phyloP scores from a whole-genome alignment of 2,113 vertebrate genomes.

The Corvus moneduloides region DNA sequence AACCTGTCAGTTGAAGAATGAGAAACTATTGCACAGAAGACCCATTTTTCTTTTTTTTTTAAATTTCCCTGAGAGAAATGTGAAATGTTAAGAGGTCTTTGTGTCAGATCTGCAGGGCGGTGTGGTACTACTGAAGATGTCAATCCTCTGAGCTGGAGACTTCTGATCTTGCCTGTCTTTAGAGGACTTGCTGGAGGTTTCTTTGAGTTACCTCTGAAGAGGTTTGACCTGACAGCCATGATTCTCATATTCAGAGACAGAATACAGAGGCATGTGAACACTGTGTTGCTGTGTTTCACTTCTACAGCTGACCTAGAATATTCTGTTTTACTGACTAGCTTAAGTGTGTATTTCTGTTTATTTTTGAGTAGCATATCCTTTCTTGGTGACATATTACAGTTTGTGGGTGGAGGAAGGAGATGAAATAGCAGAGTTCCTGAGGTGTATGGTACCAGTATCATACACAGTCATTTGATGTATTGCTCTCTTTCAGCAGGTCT shows the following conservation, averaged over 20 bases:
- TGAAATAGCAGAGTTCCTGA: background rate
- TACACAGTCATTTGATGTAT: background rate
- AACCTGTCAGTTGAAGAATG: background rate
- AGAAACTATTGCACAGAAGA: background rate
- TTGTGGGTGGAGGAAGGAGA: background rate
- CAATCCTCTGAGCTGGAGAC: background rate
- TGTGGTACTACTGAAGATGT: background rate
- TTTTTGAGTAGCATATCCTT: background rate
- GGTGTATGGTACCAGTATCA: background rate
- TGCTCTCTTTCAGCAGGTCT: background rate
- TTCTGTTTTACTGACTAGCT: background rate
- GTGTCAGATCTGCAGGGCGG: background rate
- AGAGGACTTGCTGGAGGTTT: background rate
- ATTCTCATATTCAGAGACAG: background rate
- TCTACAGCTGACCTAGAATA: background rate
- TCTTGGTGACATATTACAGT: background rate
- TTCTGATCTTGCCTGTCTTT: background rate
- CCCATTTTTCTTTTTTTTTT: background rate
- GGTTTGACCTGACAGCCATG: conserved; percentile 36
- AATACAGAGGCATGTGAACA: background rate
- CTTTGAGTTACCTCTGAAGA: conserved; percentile 46
- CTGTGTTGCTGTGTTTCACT: background rate
- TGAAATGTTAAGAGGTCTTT: background rate
- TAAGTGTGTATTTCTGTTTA: background rate
- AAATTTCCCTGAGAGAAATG: background rate